Base-by-base conservation (phyloP, 2,888 invertebrate species). In the Spilosoma lubricipeda region DNA sequence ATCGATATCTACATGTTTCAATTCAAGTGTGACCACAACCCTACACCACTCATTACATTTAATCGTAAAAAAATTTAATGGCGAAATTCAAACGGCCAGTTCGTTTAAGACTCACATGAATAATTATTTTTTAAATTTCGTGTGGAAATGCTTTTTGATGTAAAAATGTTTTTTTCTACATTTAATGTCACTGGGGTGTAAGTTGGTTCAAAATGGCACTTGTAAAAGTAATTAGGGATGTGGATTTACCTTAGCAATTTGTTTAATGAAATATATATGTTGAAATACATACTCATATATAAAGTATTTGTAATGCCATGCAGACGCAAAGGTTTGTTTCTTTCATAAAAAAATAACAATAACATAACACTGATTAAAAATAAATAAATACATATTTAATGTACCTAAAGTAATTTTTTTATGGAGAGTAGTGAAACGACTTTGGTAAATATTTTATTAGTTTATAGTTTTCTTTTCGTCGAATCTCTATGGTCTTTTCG, bases 51-150 rank as follows among this genome's bases (percentile, higher is more conserved):
- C 78, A 78, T 85, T 85, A 80, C 80, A 42, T 77, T 80, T 71
- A 77, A 79, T 82, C 84, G 82, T 84, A 84, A 84, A 84, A 84
- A 79, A 80, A 27, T 18, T 77, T 82, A 80, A 84, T 76, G 66
- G 77, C 79, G 52, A 75, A 77, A 78, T 66, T 72, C 75, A 73
- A 76, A 80, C 82, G 74, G 73, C 77, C 80, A 82, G 71, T 80
- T 77, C 77, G 68, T 81, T 81, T 71, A 74, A 73, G 63, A 75
- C 71, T 73, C 73, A 72, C 74, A 72, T 75, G 67, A 76, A 42
- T 79, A 48, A 52, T 18, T 63, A 69, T 75, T 67, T 77, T 79
- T 77, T 71, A 11, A 75, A 77, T 77, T 77, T 71, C 81, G 72
- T 77, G 76, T 72, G 75, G 71, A 77, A 75, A 78, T 74, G 71